Evolutionary conservation across 2,888 invertebrate species (phyloP).

Genomic region (Microctonus aethiopoides): DNA sequence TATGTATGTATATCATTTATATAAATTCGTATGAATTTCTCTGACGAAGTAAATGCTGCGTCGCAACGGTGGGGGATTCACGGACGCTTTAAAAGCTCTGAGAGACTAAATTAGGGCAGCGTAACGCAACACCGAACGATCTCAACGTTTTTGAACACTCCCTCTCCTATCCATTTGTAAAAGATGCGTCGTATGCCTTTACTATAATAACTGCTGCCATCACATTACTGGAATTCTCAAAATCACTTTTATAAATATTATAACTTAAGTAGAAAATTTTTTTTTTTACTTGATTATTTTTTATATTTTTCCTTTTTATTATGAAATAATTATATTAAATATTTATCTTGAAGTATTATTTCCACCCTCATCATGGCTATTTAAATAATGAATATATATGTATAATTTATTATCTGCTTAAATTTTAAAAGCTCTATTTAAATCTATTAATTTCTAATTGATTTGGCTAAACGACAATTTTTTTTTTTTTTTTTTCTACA

Average conservation of each 20-base stretch:
- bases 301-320: background rate
- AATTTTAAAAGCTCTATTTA: too few relatives aligned
- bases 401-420: too few relatives aligned
- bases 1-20: background rate
- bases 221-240: constrained; percentile 25
- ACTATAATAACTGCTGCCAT: constrained; percentile 7
- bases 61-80: constrained; percentile 50
- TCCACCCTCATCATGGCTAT: too few relatives aligned
- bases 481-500: constrained; percentile 16
- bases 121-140: constrained; percentile 65
- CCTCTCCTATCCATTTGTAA: constrained; percentile 23
- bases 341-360: too few relatives aligned
- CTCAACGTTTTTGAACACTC: constrained; percentile 36
- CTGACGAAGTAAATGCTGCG: constrained; percentile 47
- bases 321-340: too few relatives aligned
- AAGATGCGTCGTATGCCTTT: constrained; percentile 6
- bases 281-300: background rate
- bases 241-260: background rate
- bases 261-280: too few relatives aligned
- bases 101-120: constrained; percentile 67
- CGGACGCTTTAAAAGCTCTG: constrained; percentile 45
- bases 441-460: too few relatives aligned
- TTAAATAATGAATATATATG: too few relatives aligned
- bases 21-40: constrained; percentile 52
- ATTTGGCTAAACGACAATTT: background rate